A percentile compares a stretch with the other conserved stretches of the same genome.
Conservation (phyloP, 2,797 vertebrate species). For the Trachurus trachurus region DNA sequence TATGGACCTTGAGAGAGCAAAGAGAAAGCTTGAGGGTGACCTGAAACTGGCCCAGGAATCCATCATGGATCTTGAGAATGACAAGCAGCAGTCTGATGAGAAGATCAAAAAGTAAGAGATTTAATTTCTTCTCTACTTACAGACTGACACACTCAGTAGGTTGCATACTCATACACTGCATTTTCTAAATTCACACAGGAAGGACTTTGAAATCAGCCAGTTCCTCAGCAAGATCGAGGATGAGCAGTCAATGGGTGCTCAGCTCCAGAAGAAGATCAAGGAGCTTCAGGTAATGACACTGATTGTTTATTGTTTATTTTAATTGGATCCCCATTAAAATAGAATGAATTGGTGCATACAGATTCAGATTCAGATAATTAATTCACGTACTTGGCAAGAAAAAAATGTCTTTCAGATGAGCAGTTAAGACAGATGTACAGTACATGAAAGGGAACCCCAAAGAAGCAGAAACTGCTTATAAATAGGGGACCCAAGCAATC, state of each 20-base stretch:
- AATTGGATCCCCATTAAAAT: too few relatives aligned
- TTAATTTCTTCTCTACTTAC: background rate
- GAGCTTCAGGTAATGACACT: slow-evolving; percentile 87
- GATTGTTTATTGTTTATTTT: background rate
- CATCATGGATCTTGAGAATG: too few relatives aligned
- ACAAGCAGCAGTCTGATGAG: slow-evolving; percentile 77
- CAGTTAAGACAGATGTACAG: too few relatives aligned
- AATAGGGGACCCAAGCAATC: too few relatives aligned
- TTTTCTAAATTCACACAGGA: slow-evolving; percentile 75
- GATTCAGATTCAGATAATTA: too few relatives aligned
- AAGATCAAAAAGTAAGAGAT: slow-evolving; percentile 88
- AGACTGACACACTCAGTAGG: background rate
- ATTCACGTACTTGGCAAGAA: too few relatives aligned
- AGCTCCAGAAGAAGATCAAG: slow-evolving; percentile 94
- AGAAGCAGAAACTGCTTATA: too few relatives aligned
- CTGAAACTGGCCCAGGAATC: too few relatives aligned
- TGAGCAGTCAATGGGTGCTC: slow-evolving; percentile 88
- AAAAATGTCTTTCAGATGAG: too few relatives aligned
- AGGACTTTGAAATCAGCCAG: slow-evolving; percentile 71
- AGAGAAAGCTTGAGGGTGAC: slow-evolving; percentile 59
- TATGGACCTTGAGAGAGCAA: slow-evolving; percentile 90
- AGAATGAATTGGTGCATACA: too few relatives aligned
- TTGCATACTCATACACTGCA: background rate
- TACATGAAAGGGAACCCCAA: too few relatives aligned
- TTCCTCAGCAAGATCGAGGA: slow-evolving; percentile 92